These are phyloP conservation scores for Omphaloscelis lunosa DNA, from an alignment of 2,888 invertebrate species.

Conservation along the genomic window DNA sequence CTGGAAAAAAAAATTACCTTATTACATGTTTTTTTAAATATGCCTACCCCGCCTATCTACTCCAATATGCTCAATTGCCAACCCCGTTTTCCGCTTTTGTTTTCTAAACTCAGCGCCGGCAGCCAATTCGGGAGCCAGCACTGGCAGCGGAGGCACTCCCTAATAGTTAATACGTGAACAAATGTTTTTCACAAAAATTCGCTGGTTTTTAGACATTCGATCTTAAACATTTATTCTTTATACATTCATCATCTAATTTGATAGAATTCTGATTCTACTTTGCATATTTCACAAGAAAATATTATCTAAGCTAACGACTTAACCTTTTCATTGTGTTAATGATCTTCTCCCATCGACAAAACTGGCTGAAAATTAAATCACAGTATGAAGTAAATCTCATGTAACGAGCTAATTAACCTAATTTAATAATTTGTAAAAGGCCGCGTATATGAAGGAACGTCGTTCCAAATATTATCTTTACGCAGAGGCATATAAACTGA, in stretches of 20 bases:
- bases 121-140: too few species aligned
- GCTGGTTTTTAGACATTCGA: too few species aligned
- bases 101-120: too few species aligned
- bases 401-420: constrained; percentile 46
- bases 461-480: constrained; percentile 62
- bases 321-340: constrained; percentile 17
- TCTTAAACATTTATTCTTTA: not conserved
- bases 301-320: constrained; percentile 1
- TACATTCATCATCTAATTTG: not conserved
- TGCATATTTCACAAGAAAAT: not conserved
- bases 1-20: too few species aligned
- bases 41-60: too few species aligned
- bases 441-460: constrained; percentile 44
- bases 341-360: constrained; percentile 1
- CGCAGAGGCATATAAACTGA: constrained; percentile 58
- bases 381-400: constrained; percentile 20
- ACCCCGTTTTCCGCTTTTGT: too few species aligned
- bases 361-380: constrained; percentile 41
- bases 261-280: too few species aligned
- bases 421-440: constrained; percentile 54
- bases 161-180: too few species aligned
- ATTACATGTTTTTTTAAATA: too few species aligned
- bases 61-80: too few species aligned
- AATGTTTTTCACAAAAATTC: not conserved
- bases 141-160: too few species aligned